Percentiles rank a stretch among this genome's conserved stretches.
phyloP scores from a whole-genome alignment of 2,888 invertebrate species.

The Anoncus sp. region DNA sequence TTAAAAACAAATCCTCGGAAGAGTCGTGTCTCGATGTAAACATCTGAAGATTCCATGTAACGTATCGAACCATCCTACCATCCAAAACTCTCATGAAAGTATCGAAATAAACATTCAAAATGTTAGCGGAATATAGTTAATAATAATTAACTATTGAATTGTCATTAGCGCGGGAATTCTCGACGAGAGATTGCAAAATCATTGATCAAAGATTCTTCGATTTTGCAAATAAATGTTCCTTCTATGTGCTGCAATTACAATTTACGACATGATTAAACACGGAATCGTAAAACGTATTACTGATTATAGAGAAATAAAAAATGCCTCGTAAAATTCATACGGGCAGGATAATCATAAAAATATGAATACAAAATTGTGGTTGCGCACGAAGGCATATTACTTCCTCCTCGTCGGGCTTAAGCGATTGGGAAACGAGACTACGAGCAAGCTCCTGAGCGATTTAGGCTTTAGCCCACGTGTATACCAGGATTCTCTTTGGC shows the following conservation, averaged over 20 bases:
- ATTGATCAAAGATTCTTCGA: too few species aligned
- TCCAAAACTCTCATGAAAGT: too few species aligned
- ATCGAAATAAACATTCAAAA: too few species aligned
- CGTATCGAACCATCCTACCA: too few species aligned
- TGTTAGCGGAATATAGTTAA: neutral
- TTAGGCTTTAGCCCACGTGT: conserved; percentile 27
- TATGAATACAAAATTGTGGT: neutral
- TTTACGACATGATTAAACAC: too few species aligned
- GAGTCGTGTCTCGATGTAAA: too few species aligned
- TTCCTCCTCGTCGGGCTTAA: conserved; percentile 3
- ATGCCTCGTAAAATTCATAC: neutral
- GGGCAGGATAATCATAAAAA: conserved; percentile 14
- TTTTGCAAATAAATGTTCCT: too few species aligned
- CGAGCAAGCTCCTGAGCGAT: conserved; percentile 24
- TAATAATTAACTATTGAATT: neutral
- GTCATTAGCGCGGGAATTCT: too few species aligned
- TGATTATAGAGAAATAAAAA: neutral
- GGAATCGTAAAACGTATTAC: neutral
- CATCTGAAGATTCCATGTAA: too few species aligned
- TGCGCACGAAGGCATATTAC: neutral
- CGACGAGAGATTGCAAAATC: too few species aligned
- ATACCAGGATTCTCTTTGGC: conserved; percentile 64
- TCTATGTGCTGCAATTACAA: too few species aligned
- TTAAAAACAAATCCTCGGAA: too few species aligned
- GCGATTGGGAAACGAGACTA: neutral